Base-by-base conservation (phyloP, 2,888 invertebrate species). In the Netelia melanura region DNA sequence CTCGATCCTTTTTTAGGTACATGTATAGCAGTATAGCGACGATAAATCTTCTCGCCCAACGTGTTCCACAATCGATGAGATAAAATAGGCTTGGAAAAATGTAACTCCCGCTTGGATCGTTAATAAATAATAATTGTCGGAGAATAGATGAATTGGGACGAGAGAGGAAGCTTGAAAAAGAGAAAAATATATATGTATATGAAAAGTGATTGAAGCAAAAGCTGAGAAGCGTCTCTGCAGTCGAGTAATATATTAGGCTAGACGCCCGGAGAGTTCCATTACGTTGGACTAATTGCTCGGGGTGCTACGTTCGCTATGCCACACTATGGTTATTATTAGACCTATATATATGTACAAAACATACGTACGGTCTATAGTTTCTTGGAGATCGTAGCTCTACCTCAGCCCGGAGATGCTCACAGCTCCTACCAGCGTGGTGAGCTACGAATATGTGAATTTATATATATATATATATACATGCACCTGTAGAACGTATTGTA, bases 41-140 rank as follows among this genome's bases (percentile, higher is more conserved):
- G 61, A 78, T 78, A 78, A 70, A 78, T 78, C 70, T 78, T 54
- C 56, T 70, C 30, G 78, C 70, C 43, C 48, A 74, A 81, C 80
- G 58, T 21, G 52, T 67, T 72, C 70, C 74, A 67, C 64, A 81
- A 67, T 74, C 74, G 74, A 81, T 68, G 67, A 81, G 80, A 81
- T 81, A 61, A 81, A 81, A 72, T 54, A 68, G 44, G 44, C 72
- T 48, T 14, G 30, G 61, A 67, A 74, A 81, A 68, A 79, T 71
- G 71, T 71, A 64, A 81, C 67, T 64, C 58, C 44, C 67, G 67
- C 54, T 52, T n/a, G 68, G 70, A 75, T 81, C 84, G 81, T 85
- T 85, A 74, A 74, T 72, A 81, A 85, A 81, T 78, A 84, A 48
- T 81, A 81, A 81, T 81, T 81, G 81, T 81, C 81, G 74, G 81